Conservation (phyloP, 2,888 invertebrate species). For the Zygogramma bicolorata region DNA sequence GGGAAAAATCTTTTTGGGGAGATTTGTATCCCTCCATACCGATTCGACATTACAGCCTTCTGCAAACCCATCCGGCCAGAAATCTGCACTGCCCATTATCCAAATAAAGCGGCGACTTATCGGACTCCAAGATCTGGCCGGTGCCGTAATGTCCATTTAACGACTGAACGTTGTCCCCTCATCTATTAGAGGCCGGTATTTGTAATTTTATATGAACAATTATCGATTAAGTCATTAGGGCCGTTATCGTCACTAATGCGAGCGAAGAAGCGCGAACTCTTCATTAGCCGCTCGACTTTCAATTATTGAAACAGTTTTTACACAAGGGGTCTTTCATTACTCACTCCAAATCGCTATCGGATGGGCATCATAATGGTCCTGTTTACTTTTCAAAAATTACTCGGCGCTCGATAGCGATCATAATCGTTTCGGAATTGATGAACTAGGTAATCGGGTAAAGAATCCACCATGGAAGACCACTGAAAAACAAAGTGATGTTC, state of each 20-base stretch:
- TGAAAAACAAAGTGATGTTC: too few species aligned
- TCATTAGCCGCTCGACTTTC: slow-evolving; percentile 61
- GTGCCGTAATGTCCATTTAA: slow-evolving; percentile 56
- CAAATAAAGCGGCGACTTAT: slow-evolving; percentile 37
- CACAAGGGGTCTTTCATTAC: slow-evolving; percentile 57
- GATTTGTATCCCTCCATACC: too few species aligned
- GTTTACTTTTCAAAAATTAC: slow-evolving; percentile 43
- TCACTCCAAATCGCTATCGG: slow-evolving; percentile 51
- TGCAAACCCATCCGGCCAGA: not conserved
- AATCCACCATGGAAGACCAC: too few species aligned
- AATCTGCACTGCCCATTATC: slow-evolving; percentile 21
- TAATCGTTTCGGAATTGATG: not conserved
- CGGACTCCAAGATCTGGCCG: slow-evolving; percentile 41
- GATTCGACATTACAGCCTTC: not conserved
- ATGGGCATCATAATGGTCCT: slow-evolving; percentile 38
- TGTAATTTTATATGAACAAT: slow-evolving; percentile 65
- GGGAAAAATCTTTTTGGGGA: too few species aligned
- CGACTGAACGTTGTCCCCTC: slow-evolving; percentile 48
- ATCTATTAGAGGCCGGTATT: slow-evolving; percentile 58
- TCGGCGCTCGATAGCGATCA: slow-evolving; percentile 26
- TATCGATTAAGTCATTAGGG: slow-evolving; percentile 67
- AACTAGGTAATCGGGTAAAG: not conserved
- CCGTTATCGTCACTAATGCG: slow-evolving; percentile 57
- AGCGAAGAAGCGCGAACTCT: slow-evolving; percentile 63
- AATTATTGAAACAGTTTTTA: slow-evolving; percentile 60